Base-by-base conservation (phyloP, 2,888 invertebrate species). In the Diarsia mendica region DNA sequence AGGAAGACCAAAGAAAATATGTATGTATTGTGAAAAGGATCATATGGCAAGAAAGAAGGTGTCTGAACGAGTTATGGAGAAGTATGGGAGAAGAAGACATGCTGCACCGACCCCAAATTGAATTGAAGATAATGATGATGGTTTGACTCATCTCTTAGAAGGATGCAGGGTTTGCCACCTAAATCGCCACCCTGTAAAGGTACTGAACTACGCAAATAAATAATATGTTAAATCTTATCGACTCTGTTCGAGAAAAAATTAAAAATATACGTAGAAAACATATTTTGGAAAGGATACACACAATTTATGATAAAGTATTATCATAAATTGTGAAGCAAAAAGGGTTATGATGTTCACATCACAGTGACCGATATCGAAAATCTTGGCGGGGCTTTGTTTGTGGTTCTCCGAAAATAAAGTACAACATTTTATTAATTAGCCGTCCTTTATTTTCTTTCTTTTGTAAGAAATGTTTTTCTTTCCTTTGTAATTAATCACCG, bases 341-440 rank as follows among this genome's bases (percentile, higher is more conserved):
- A 65, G 80, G 81, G 65, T 60, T 80, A 60, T 51, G 58, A 80
- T 65, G 73, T 73, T 80, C 23, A 51, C 51, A 18, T 74, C n/a
- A n/a, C 28, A 65, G 39, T 58, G 39, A 53, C n/a, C 48, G 39
- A 74, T 80, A 53, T 80, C 23, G 51, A 33, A 46, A 60, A 46
- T 64, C 23, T 60, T 61, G 33, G 13, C 23, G 10, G 8, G 23
- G n/a, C n/a, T 55, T 33, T 64, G 39, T 68, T 81, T 64, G 23
- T 4, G 18, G n/a, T n/a, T 8, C 15, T 3, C 10, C 58, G 63
- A 51, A 74, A 74, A 58, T 4, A 51, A 63, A 63, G 58, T 4
- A 46, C 28, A 68, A 33, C 23, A 55, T 67, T 81, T 67, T 53
- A 48, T 55, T 44, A 64, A 81, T 75, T 15, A 49, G 44, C 49